Evolutionary conservation across 2,113 vertebrate genomes (phyloP), one percentile per base, ranked within the genome.

Genomic region (Poecile atricapillus): DNA sequence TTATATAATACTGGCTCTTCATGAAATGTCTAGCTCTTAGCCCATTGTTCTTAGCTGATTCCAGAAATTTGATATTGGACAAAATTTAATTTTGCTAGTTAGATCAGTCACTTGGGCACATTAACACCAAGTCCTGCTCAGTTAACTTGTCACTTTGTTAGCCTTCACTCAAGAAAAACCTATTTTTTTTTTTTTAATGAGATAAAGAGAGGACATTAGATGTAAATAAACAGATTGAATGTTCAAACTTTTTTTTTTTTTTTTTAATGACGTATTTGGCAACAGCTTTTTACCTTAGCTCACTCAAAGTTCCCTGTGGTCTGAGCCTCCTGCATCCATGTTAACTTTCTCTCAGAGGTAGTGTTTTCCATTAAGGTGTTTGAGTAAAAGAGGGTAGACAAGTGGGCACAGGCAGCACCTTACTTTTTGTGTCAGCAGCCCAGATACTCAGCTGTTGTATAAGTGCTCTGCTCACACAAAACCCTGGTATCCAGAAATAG

Each of bases 91-190:
- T 89, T 80, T 70, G 6, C 39, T 63, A 8, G 24, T 31, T 37
- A 74, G 20, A 5, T 44, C 33, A 47, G 43, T n/a, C 39, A 10
- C 0, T 28, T 52, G 16, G 50, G 43, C 6, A 33, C 0, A 0
- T 44, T 75, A 76, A 49, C 3, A 4, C 41, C 20, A 44, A 41
- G 24, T 70, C 35, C 55, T 79, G 30, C 18, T 79, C 19, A 37
- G 11, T 79, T 80, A 64, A 1, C 7, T 75, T 73, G 43, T 49
- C 5, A 22, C 18, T 47, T 68, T 37, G 24, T 58, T 69, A 85
- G 14, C 12, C 22, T 56, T 60, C 23, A 67, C 24, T 41, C 28
- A 64, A 60, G 35, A 41, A 25, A 87, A 92, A 68, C 3, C 2
- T 18, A 67, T 23, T 35, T 18, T 56, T n/a, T 25, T 37, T 41